phyloP scores from a whole-genome alignment of 2,888 invertebrate genomes.

The Thyatira batis region DNA sequence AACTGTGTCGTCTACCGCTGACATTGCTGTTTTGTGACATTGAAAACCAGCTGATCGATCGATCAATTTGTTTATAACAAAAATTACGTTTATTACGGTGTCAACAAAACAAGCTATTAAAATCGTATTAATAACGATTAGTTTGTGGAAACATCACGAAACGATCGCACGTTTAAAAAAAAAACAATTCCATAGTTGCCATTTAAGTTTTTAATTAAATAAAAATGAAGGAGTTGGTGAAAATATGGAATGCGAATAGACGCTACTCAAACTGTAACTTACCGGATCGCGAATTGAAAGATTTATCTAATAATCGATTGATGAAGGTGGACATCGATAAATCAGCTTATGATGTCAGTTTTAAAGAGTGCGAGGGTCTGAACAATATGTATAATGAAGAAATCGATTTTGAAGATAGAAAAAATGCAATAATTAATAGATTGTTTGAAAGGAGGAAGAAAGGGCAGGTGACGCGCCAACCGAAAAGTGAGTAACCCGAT shows the following conservation, averaged over 20 bases:
- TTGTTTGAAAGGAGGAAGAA: conserved; percentile 61
- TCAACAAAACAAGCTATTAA: conserved; percentile 27
- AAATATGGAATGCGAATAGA: conserved; percentile 82
- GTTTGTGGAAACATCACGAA: conserved; percentile 19
- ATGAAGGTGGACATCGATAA: conserved; percentile 57
- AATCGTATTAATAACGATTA: conserved; percentile 32
- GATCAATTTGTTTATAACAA: conserved; percentile 21
- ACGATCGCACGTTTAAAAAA: conserved; percentile 22
- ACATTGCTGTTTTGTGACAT: conserved; percentile 17
- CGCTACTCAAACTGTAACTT: conserved; percentile 81
- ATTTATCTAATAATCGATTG: conserved; percentile 55
- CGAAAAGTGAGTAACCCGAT: conserved; percentile 65
- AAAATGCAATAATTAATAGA: conserved; percentile 68
- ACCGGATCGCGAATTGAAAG: conserved; percentile 59
- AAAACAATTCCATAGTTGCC: conserved; percentile 9
- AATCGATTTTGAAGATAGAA: conserved; percentile 58
- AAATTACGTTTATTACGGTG: conserved; percentile 17
- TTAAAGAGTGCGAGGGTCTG: conserved; percentile 65
- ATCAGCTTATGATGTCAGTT: conserved; percentile 54
- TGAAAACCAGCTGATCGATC: conserved; percentile 15
- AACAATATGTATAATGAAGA: conserved; percentile 63
- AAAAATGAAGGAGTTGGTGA: conserved; percentile 84
- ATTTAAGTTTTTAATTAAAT: conserved; percentile 12
- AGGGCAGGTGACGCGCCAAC: conserved; percentile 60
- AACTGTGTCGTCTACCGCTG: background rate